Evolutionary conservation across 2,113 vertebrate species (phyloP), one percentile per base, ranked within the genome.

Genomic region (Ochotona curzoniae): DNA sequence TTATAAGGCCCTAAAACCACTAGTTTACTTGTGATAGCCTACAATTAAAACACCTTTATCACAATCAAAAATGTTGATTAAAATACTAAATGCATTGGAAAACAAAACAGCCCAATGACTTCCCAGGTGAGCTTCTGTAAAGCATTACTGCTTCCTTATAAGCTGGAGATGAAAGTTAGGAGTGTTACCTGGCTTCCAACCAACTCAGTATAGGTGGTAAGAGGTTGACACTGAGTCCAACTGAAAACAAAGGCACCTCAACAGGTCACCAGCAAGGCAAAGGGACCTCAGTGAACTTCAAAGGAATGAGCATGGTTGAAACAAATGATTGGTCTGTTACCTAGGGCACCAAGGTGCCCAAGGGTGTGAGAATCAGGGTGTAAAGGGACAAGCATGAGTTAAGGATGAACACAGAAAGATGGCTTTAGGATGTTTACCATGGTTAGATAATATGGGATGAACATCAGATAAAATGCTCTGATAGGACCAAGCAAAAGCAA

Each of bases 1-100:
- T 81, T 51, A 67, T 70, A 94, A 95, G 61, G 71, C 10, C 63
- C 49, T 70, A 89, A 78, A 91, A 67, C 23, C 28, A 78, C 78
- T 44, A 91, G 84, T 26, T n/a, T 47, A 87, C 67, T 91, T 87
- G 28, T 35, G 15, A 79, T 57, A 57, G 21, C 73, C 38, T 86
- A 89, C 2, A 70, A 61, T 96, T 79, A 70, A 83, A 91, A 64
- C 35, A 80, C 8, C 11, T 49, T 71, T 74, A 49, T 89, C 32
- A 35, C 25, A 85, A 61, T 84, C 67, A 91, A 80, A 74, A 80
- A 1, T 32, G 47, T 63, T 84, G 35, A 30, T 38, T 90, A 76
- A 64, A 63, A 54, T 70, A 85, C 26, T 79, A 76, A 84, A 70
- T 73, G 20, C 15, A 66, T 0, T 51, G 49, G 60, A 82, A 66